Percentiles rank a stretch among this genome's conserved stretches.
These are phyloP conservation scores for Myotis myotis DNA, from an alignment of 2,797 vertebrate species.

Conservation along the genomic window DNA sequence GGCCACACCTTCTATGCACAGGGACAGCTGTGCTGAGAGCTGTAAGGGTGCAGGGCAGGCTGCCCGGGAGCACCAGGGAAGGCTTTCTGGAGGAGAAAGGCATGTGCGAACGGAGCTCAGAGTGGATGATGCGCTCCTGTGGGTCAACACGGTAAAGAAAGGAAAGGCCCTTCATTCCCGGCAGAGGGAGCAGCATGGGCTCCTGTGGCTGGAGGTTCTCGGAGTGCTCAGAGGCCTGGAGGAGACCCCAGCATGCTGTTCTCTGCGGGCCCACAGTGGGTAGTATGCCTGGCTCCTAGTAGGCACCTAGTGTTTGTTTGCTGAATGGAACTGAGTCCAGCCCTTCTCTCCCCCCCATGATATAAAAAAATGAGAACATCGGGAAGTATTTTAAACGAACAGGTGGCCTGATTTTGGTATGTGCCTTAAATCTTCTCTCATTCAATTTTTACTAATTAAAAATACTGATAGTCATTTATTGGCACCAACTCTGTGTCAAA, in stretches of 20 bases:
- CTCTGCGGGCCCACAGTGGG: background rate
- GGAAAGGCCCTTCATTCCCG: background rate
- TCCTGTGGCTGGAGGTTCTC: background rate
- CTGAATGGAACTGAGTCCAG: background rate
- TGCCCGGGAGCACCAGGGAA: background rate
- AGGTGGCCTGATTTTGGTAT: background rate
- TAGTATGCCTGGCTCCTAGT: background rate
- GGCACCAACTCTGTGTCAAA: background rate
- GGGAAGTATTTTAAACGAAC: background rate
- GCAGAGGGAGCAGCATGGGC: background rate
- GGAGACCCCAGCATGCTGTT: background rate
- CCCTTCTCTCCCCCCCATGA: background rate
- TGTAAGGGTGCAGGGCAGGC: background rate
- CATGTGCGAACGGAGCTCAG: background rate
- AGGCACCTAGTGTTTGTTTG: background rate
- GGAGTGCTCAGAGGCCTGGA: background rate
- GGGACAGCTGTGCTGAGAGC: background rate
- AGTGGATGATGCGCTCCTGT: background rate
- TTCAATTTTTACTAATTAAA: background rate
- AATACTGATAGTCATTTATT: background rate
- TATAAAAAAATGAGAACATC: background rate
- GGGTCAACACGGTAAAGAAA: background rate
- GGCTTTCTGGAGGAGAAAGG: background rate
- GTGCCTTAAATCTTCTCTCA: background rate
- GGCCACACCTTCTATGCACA: background rate